These are phyloP conservation scores for Whitmania pigra DNA, from an alignment of 1,140 invertebrate species.

Conservation along the genomic window DNA sequence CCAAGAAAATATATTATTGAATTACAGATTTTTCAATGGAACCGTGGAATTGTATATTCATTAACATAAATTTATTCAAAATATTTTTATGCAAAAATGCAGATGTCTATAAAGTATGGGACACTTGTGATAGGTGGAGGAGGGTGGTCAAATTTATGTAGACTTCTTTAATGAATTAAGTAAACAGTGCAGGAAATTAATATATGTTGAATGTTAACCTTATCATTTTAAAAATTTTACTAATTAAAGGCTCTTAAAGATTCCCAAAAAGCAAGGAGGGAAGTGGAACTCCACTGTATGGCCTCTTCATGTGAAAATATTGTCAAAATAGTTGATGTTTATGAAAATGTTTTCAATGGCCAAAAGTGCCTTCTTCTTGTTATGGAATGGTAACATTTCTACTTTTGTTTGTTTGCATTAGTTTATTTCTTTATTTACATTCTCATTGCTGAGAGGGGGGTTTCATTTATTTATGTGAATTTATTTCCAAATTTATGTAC, in stretches of 20 bases:
- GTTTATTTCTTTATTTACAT: background rate
- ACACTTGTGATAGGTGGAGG: no score
- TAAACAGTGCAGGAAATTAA: no score
- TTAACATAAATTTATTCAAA: no score
- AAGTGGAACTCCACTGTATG: slow-evolving; percentile 89
- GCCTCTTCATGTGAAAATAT: slow-evolving; percentile 73
- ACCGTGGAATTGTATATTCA: no score
- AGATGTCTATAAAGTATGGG: no score
- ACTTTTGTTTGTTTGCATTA: background rate
- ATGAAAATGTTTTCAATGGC: slow-evolving; percentile 81
- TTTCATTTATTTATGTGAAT: background rate
- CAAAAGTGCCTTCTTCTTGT: slow-evolving; percentile 83
- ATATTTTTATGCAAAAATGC: no score
- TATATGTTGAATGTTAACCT: no score
- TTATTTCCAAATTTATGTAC: slow-evolving; percentile 30
- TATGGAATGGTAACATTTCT: slow-evolving; percentile 72
- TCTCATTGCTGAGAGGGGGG: background rate
- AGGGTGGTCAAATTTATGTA: no score
- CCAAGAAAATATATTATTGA: no score
- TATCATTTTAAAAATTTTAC: no score
- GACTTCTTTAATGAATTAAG: no score
- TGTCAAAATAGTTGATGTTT: slow-evolving; percentile 84
- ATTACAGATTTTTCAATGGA: no score
- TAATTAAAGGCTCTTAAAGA: slow-evolving; percentile 69
- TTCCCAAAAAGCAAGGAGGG: slow-evolving; percentile 73